A percentile compares a stretch with the other conserved stretches of the same genome.
phyloP scores from a whole-genome alignment of 2,888 invertebrate species.

The Polymixis lichenea region DNA sequence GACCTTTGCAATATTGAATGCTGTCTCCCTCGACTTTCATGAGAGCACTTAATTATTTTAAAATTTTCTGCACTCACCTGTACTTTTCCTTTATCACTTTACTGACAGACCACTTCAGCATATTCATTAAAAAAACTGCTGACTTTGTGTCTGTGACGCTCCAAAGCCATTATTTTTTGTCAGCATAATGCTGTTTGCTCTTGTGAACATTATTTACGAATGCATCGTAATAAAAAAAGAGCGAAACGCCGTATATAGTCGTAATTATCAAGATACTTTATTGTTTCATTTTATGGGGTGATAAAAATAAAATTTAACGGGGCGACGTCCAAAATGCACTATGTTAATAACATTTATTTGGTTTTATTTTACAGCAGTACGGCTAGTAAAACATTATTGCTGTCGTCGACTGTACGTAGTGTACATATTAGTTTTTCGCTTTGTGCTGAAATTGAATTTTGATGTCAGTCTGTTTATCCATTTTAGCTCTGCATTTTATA shows the following conservation, averaged over 20 bases:
- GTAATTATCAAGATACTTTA: slow-evolving; percentile 55
- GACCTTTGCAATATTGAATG: slow-evolving; percentile 10
- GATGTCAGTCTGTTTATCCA: slow-evolving; percentile 7
- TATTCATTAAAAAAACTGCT: slow-evolving; percentile 27
- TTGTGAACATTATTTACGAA: slow-evolving; percentile 33
- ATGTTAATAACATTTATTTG: slow-evolving; percentile 53
- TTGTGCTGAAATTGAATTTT: slow-evolving; percentile 29
- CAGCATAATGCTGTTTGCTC: slow-evolving; percentile 5
- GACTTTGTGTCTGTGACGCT: slow-evolving; percentile 27
- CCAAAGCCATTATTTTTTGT: slow-evolving; percentile 18
- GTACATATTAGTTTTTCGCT: slow-evolving; percentile 38
- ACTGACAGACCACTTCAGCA: slow-evolving; percentile 9
- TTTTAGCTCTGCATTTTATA: not conserved
- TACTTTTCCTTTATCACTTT: not conserved
- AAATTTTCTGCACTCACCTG: not conserved
- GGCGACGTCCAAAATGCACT: slow-evolving; percentile 45
- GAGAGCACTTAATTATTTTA: not conserved
- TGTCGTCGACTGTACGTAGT: slow-evolving; percentile 25
- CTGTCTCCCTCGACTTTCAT: not conserved
- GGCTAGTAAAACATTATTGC: slow-evolving; percentile 59
- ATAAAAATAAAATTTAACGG: slow-evolving; percentile 58
- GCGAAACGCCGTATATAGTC: slow-evolving; percentile 18
- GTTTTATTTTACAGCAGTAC: slow-evolving; percentile 50
- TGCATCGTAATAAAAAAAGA: slow-evolving; percentile 46
- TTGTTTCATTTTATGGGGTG: slow-evolving; percentile 58